Percentiles rank a stretch among this genome's conserved stretches.
phyloP scores from a whole-genome alignment of 2,113 vertebrate genomes.

The Geothlypis trichas region DNA sequence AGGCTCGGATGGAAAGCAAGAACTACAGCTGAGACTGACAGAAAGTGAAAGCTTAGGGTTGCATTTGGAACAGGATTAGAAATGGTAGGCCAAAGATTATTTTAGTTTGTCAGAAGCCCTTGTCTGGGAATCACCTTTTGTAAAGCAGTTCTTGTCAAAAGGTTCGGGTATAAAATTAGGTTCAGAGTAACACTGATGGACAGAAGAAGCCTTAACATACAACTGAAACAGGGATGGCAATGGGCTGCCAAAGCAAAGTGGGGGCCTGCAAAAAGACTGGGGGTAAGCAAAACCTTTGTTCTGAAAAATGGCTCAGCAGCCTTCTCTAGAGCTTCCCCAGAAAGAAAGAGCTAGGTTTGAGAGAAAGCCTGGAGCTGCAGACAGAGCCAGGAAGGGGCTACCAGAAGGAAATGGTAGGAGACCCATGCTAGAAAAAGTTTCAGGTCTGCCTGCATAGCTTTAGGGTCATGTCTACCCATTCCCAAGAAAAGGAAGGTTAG shows the following conservation, averaged over 20 bases:
- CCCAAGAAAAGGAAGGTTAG: not conserved
- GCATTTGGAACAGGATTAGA: not conserved
- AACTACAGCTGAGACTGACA: not conserved
- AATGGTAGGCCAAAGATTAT: not conserved
- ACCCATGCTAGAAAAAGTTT: not conserved
- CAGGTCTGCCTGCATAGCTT: no score
- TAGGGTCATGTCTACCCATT: not conserved
- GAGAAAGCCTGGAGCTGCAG: not conserved
- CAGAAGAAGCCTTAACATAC: not conserved
- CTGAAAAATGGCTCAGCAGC: not conserved
- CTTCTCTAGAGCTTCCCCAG: not conserved
- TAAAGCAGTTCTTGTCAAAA: not conserved
- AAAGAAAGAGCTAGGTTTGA: not conserved
- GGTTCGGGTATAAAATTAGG: not conserved
- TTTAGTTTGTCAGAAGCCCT: not conserved
- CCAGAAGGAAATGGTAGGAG: not conserved
- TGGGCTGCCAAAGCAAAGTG: not conserved
- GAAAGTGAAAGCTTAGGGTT: not conserved
- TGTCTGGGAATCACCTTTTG: not conserved
- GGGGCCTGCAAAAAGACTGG: not conserved
- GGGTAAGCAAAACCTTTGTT: not conserved
- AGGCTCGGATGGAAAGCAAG: not conserved
- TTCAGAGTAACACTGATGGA: not conserved
- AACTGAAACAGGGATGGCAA: not conserved
- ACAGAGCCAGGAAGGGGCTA: not conserved